Evolutionary conservation across 2,888 invertebrate genomes (phyloP).

Genomic region (Aspidiotus destructor): DNA sequence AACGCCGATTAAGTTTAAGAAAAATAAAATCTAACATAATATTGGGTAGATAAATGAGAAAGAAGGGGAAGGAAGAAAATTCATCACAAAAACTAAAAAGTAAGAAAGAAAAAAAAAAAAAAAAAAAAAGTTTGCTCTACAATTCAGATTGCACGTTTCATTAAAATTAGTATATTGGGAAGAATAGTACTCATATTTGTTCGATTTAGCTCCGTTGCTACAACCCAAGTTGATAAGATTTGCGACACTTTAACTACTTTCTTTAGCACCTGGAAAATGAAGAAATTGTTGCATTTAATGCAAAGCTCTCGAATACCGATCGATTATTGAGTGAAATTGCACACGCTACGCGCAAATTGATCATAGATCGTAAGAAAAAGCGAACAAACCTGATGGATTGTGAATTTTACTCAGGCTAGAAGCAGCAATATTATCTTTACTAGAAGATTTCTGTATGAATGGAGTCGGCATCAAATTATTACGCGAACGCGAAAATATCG

Average conservation of each 20-base stretch:
- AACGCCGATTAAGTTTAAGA: background rate
- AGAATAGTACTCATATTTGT: no score
- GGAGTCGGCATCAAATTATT: constrained; percentile 22
- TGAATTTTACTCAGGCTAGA: background rate
- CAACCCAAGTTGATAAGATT: background rate
- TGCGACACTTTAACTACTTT: background rate
- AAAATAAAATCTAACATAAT: constrained; percentile 3
- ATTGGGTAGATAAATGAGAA: no score
- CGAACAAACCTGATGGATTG: background rate
- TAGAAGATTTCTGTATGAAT: constrained; percentile 14
- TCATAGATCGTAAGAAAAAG: background rate
- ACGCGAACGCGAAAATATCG: constrained; percentile 15
- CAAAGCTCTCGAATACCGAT: background rate
- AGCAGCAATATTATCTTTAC: background rate
- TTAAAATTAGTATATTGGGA: no score
- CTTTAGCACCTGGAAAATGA: constrained; percentile 10
- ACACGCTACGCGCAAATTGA: background rate
- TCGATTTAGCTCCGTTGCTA: background rate
- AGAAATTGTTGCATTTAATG: background rate
- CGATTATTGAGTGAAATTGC: background rate
- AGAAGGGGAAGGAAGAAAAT: background rate
- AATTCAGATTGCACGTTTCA: no score
- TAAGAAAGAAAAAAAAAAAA: background rate
- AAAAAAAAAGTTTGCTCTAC: background rate
- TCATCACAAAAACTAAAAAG: background rate